Evolutionary conservation across 2,888 invertebrate species (phyloP).

Genomic region (Sinelater perroti): DNA sequence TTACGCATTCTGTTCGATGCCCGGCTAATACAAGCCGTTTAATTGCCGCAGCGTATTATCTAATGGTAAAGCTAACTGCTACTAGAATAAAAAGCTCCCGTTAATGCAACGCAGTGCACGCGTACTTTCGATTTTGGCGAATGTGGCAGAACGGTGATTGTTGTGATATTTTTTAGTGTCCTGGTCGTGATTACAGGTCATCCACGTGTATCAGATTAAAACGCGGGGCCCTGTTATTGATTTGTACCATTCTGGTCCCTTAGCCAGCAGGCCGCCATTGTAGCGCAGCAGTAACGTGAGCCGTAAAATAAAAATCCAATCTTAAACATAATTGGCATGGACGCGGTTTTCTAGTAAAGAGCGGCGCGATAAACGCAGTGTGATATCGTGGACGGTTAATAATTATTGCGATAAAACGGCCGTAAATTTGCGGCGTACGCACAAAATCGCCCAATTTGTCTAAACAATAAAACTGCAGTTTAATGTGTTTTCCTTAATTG

Average conservation of each 20-base stretch:
- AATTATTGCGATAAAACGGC: slow-evolving; percentile 9
- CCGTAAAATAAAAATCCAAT: slow-evolving; percentile 25
- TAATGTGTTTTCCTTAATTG: neutral
- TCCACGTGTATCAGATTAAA: slow-evolving; percentile 30
- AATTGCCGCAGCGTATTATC: slow-evolving; percentile 25
- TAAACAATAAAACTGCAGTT: neutral
- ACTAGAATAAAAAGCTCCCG: slow-evolving; percentile 27
- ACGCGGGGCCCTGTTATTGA: slow-evolving; percentile 20
- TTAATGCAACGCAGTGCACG: too few relatives aligned
- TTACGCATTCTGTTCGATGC: slow-evolving; percentile 25
- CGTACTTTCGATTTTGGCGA: too few relatives aligned
- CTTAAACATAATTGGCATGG: slow-evolving; percentile 15
- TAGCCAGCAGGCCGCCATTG: slow-evolving; percentile 23
- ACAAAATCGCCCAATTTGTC: slow-evolving; percentile 6
- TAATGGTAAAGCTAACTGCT: slow-evolving; percentile 20
- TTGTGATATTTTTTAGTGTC: too few relatives aligned
- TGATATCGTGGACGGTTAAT: slow-evolving; percentile 5
- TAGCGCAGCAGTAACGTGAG: slow-evolving; percentile 18
- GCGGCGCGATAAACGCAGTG: slow-evolving; percentile 3
- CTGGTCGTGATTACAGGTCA: too few relatives aligned
- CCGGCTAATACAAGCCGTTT: slow-evolving; percentile 27
- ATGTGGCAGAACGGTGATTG: too few relatives aligned
- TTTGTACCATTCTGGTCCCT: slow-evolving; percentile 17
- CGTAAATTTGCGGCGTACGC: slow-evolving; percentile 1
- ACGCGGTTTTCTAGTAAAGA: slow-evolving; percentile 9